A percentile compares a stretch with the other conserved stretches of the same genome.
phyloP scores from a whole-genome alignment of 2,113 vertebrate species.

The Vidua macroura region DNA sequence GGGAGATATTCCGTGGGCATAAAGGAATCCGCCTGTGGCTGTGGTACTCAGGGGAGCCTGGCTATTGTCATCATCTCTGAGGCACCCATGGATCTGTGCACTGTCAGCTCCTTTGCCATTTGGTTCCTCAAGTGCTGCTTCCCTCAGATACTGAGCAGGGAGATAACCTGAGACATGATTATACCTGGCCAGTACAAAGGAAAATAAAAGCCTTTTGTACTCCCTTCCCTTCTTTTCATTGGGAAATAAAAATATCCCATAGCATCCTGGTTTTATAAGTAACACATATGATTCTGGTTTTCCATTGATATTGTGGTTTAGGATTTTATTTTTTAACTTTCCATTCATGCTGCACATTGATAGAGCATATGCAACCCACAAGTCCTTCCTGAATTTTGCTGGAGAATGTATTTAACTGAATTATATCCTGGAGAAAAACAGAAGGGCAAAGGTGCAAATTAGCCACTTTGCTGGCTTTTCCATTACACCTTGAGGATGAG shows the following conservation, averaged over 20 bases:
- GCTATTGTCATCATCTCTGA: background rate
- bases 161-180: background rate
- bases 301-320: background rate
- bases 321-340: background rate
- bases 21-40: background rate
- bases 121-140: background rate
- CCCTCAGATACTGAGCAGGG: background rate
- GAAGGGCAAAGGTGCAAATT: background rate
- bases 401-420: background rate
- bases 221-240: background rate
- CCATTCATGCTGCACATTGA: background rate
- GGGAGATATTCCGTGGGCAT: background rate
- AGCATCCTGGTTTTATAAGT: background rate
- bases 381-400: background rate
- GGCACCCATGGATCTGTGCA: background rate
- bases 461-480: background rate
- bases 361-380: background rate
- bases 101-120: background rate
- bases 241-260: background rate
- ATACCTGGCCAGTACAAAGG: background rate
- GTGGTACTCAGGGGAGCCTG: background rate
- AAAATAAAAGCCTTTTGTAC: background rate
- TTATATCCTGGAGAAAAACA: background rate
- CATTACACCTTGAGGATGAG: background rate
- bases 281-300: background rate